phyloP scores from a whole-genome alignment of 2,888 invertebrate species.

The Drosophila merina region DNA sequence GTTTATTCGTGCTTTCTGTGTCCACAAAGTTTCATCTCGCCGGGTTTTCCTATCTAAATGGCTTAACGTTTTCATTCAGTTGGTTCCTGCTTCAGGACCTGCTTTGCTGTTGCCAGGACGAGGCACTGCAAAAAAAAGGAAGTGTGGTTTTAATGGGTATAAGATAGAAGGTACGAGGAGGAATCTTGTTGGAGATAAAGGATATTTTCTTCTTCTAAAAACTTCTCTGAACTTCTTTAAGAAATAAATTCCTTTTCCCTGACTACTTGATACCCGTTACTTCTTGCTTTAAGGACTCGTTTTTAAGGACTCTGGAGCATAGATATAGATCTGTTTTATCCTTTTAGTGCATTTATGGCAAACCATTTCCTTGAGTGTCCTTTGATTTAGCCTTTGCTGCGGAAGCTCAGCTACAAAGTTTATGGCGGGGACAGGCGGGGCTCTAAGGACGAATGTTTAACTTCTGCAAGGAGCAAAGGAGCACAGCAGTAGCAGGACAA shows the following conservation, averaged over 20 bases:
- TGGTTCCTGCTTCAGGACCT: background rate
- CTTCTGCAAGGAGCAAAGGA: background rate
- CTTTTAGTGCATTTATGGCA: background rate
- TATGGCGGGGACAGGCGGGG: slow-evolving; percentile 1
- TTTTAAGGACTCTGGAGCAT: no score
- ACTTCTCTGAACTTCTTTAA: no score
- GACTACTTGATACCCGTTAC: no score
- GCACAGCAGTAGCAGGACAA: background rate
- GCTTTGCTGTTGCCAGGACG: background rate
- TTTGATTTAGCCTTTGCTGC: slow-evolving; percentile 1
- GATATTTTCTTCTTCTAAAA: no score
- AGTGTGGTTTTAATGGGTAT: no score
- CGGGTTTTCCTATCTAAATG: slow-evolving; percentile 56
- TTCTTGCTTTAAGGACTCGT: no score
- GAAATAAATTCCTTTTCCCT: no score
- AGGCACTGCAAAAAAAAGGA: no score
- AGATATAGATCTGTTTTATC: background rate
- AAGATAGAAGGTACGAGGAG: no score
- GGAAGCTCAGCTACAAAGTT: slow-evolving; percentile 53
- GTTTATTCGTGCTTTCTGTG: slow-evolving; percentile 15
- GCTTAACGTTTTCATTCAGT: slow-evolving; percentile 56
- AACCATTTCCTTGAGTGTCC: background rate
- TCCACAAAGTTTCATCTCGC: slow-evolving; percentile 41
- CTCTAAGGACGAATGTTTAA: slow-evolving; percentile 10
- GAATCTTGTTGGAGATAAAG: no score